phyloP scores from a whole-genome alignment of 2,888 invertebrate species.

The Teleogryllus oceanicus region DNA sequence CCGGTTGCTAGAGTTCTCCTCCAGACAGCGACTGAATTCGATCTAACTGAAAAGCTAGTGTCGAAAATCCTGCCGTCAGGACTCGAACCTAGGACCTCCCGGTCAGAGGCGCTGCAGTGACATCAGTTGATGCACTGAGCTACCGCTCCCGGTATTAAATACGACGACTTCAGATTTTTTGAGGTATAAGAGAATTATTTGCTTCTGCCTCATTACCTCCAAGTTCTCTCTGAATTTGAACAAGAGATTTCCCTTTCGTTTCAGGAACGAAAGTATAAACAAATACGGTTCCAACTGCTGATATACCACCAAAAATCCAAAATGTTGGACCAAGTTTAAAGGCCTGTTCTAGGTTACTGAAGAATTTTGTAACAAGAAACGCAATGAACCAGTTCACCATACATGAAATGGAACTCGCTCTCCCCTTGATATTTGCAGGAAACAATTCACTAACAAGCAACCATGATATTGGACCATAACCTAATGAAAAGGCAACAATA shows the following conservation, averaged over 20 bases:
- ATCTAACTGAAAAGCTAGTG: too few relatives aligned
- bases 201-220: conserved; percentile 40
- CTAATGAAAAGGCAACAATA: conserved; percentile 75
- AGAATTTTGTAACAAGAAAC: conserved; percentile 71
- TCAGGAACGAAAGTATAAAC: conserved; percentile 63
- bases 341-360: conserved; percentile 54
- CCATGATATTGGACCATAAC: conserved; percentile 87
- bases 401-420: conserved; percentile 73
- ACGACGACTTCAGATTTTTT: too few relatives aligned
- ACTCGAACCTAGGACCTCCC: too few relatives aligned
- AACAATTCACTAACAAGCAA: conserved; percentile 81
- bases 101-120: too few relatives aligned
- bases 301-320: conserved; percentile 69
- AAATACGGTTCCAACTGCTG: conserved; percentile 62
- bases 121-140: too few relatives aligned
- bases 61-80: too few relatives aligned
- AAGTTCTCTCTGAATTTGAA: conserved; percentile 60
- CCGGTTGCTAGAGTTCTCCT: too few relatives aligned
- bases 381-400: conserved; percentile 79
- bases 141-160: too few relatives aligned
- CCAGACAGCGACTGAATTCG: too few relatives aligned
- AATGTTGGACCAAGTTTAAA: conserved; percentile 65
- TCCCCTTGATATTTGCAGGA: conserved; percentile 71
- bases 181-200: too few relatives aligned
- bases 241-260: conserved; percentile 64